These are phyloP conservation scores for Trachelus tabidus DNA, from an alignment of 2,888 invertebrate species.

Conservation along the genomic window DNA sequence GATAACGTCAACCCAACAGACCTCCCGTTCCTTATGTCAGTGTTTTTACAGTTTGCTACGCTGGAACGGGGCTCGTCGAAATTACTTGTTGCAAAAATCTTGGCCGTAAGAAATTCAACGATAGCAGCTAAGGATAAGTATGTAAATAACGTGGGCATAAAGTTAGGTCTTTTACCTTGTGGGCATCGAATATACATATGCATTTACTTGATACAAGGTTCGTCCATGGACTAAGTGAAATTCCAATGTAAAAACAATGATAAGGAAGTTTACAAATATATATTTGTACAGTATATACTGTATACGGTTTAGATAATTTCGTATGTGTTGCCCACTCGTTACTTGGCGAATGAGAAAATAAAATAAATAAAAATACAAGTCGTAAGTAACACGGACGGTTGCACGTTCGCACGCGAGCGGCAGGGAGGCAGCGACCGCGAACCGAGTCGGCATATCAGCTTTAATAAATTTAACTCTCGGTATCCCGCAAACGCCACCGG, in stretches of 20 bases:
- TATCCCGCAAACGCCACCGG: background rate
- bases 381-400: background rate
- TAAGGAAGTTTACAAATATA: background rate
- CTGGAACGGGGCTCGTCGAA: too few relatives aligned
- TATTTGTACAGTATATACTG: background rate
- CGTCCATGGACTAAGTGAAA: background rate
- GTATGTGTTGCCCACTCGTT: background rate
- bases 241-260: background rate
- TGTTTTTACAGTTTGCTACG: too few relatives aligned
- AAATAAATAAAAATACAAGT: background rate
- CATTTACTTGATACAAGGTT: background rate
- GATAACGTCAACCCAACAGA: too few relatives aligned
- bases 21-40: too few relatives aligned
- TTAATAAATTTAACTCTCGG: conserved; percentile 6
- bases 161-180: too few relatives aligned
- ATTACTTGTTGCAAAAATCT: too few relatives aligned
- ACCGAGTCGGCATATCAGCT: conserved; percentile 1
- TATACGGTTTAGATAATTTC: background rate
- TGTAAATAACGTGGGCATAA: too few relatives aligned
- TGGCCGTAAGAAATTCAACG: too few relatives aligned
- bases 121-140: too few relatives aligned
- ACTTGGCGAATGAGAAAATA: background rate
- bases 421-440: background rate
- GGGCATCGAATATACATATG: background rate
- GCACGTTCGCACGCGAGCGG: background rate